These are phyloP conservation scores for Heliothis subflexa DNA, from an alignment of 1,140 invertebrate genomes.

Conservation along the genomic window DNA sequence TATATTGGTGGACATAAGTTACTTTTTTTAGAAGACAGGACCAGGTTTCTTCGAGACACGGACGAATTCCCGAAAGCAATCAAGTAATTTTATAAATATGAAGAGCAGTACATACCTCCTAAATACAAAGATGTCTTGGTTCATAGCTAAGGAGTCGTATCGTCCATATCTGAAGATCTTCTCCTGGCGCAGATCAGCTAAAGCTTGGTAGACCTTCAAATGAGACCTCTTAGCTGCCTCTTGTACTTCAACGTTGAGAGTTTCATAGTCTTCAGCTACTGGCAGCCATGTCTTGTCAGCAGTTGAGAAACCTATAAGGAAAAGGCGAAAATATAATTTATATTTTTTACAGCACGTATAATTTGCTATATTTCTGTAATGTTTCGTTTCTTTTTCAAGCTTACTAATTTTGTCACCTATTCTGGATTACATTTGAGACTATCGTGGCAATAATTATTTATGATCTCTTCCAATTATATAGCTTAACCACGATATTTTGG, in stretches of 20 bases:
- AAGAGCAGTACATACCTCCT: slow-evolving; percentile 60
- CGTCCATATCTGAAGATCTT: slow-evolving; percentile 71
- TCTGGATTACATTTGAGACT: too few species aligned
- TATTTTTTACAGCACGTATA: too few species aligned
- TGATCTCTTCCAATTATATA: too few species aligned
- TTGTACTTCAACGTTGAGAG: slow-evolving; percentile 86
- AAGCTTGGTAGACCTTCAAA: slow-evolving; percentile 75
- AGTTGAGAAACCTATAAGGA: slow-evolving; percentile 87
- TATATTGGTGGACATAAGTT: too few species aligned
- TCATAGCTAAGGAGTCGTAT: slow-evolving; percentile 77
- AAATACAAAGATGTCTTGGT: slow-evolving; percentile 75
- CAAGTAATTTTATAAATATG: not conserved
- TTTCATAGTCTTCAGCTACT: slow-evolving; percentile 88
- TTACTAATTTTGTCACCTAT: too few species aligned
- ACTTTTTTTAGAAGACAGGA: too few species aligned
- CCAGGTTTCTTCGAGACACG: too few species aligned
- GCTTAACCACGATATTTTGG: too few species aligned
- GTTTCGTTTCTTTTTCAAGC: too few species aligned
- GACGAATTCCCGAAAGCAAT: not conserved
- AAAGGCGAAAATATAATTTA: not conserved
- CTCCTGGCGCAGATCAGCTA: slow-evolving; percentile 67
- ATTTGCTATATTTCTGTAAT: too few species aligned
- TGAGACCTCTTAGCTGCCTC: slow-evolving; percentile 77
- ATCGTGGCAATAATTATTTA: too few species aligned
- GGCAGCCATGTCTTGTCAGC: slow-evolving; percentile 90